phyloP scores from a whole-genome alignment of 2,888 invertebrate species.

The Pammene aurita region DNA sequence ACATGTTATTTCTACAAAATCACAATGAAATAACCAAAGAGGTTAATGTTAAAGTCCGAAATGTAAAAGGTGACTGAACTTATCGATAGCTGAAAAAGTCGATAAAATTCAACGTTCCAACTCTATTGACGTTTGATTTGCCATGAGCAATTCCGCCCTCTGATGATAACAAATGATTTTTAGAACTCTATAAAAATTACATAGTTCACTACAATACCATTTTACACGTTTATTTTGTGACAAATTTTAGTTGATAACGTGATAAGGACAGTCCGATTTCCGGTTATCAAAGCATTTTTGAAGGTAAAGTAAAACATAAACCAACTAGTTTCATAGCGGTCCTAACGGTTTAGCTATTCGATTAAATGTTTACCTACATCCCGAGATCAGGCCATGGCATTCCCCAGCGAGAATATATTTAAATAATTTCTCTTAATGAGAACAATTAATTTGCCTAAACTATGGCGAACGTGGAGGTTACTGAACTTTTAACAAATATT shows the following conservation, averaged over 20 bases:
- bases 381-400: constrained; percentile 4
- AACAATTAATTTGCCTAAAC: constrained; percentile 32
- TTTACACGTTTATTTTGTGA: not conserved
- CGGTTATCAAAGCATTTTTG: not conserved
- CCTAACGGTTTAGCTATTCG: constrained; percentile 30
- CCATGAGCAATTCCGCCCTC: too few relatives aligned
- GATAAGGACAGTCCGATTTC: not conserved
- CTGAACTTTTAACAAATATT: constrained; percentile 19
- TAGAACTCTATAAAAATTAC: too few relatives aligned
- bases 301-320: not conserved
- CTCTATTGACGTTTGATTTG: too few relatives aligned
- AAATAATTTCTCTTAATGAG: constrained; percentile 32
- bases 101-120: too few relatives aligned
- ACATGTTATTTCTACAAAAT: too few relatives aligned
- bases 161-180: too few relatives aligned
- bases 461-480: constrained; percentile 6
- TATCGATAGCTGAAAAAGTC: too few relatives aligned
- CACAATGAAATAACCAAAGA: too few relatives aligned
- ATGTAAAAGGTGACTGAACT: too few relatives aligned
- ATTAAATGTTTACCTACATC: constrained; percentile 34
- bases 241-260: not conserved
- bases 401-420: constrained; percentile 33
- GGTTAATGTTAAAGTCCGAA: too few relatives aligned
- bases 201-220: too few relatives aligned
- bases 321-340: constrained; percentile 38